Base-by-base conservation (phyloP, 2,113 vertebrate species). In the Verasper variegatus region DNA sequence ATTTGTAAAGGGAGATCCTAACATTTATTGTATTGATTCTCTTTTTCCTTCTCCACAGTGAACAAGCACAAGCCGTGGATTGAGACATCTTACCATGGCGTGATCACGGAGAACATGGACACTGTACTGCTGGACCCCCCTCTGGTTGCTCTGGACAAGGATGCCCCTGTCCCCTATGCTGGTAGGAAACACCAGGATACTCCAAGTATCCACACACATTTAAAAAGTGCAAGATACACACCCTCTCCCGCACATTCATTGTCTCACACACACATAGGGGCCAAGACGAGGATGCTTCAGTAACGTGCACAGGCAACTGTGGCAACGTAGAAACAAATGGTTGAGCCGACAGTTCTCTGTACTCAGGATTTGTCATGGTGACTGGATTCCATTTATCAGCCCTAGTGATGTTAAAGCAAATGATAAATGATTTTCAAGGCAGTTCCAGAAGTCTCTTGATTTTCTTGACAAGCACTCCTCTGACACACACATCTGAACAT, bases 61-160 rank as follows among this genome's bases (percentile, higher is more conserved):
- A 99, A 99, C 92, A 99, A 98, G 86, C 98, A 99, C 93, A 99
- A 99, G 72, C 98, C 98, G 3, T 99, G 98, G 98, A 98, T 99
- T 54, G 98, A 99, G 93, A 97, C 97, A 0, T 98, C 98, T 0
- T 99, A 99, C 86, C 98, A 99, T 9, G 98, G 98, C 64, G 95
- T 99, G 86, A 95, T 99, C 88, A 97, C 96, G 0, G 98, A 99
- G 92, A 99, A 99, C 92, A 96, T 96, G 10, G 96, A 97, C 86
- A 98, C 95, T 0, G 97, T 99, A 62, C 95, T 98, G 89, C 89
- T 99, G 94, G 98, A 99, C 86, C 98, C 98, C 63, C 98, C 98
- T 0, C 94, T 99, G 40, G 96, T 99, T 5, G 98, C 98, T 56
- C 87, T 99, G 82, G 98, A 99, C 92, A 99, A 99, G 88, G 98